Conservation (phyloP, 2,113 vertebrate genomes). For the Erythrocebus patas region DNA sequence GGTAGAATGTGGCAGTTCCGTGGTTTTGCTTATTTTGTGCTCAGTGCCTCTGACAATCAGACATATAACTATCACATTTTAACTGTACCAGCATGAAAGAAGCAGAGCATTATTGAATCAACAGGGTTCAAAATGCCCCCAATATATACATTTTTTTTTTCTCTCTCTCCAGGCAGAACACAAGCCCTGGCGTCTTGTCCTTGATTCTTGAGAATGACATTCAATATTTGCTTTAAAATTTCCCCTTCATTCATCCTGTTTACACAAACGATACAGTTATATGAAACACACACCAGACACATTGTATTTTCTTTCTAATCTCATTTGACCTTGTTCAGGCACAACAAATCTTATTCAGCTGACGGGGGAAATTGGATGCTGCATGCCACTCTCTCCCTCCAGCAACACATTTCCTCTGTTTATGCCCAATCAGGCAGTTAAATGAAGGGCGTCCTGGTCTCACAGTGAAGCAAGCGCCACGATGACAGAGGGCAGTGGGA, state of each 20-base stretch:
- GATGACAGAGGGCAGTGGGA: not conserved
- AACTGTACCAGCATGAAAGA: not conserved
- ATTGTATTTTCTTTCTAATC: slow-evolving; percentile 60
- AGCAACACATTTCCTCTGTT: slow-evolving; percentile 44
- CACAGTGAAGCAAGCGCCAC: slow-evolving; percentile 4
- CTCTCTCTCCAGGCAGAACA: not conserved
- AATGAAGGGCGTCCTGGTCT: slow-evolving; percentile 31
- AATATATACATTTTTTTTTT: not conserved
- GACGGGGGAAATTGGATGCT: slow-evolving; percentile 53
- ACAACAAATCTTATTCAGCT: slow-evolving; percentile 64
- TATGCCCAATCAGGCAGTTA: slow-evolving; percentile 41
- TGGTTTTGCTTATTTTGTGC: not conserved
- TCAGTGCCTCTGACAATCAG: not conserved
- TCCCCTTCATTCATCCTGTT: not conserved
- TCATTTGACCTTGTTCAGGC: slow-evolving; percentile 62
- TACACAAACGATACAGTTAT: not conserved
- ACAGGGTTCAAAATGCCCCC: not conserved
- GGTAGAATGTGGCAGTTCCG: not conserved
- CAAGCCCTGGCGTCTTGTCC: not conserved
- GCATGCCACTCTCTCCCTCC: not conserved
- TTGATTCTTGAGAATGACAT: not conserved
- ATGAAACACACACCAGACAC: not conserved
- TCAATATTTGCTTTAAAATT: not conserved
- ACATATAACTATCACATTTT: not conserved
- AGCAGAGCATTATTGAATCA: not conserved